Evolutionary conservation across 2,888 invertebrate species (phyloP), one percentile per base, ranked within the genome.

Genomic region (Creontiades dilutus): DNA sequence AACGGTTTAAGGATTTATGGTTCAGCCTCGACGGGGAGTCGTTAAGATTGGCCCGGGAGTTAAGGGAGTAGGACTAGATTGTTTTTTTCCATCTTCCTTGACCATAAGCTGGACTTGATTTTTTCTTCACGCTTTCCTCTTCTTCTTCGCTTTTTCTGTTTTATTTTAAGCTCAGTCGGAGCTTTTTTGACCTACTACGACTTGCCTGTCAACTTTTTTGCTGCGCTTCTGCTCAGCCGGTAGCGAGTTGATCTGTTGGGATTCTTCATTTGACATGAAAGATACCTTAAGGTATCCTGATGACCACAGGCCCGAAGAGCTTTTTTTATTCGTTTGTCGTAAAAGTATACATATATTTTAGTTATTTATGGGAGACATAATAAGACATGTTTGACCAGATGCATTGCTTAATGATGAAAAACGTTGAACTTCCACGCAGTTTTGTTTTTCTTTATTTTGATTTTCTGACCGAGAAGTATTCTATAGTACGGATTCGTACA

Each of bases 1-100:
- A 85, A 85, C 48, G 85, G 28, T 85, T 85, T 28, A 28, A 85
- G 57, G 61, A 85, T 85, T 85, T 61, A 85, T 85, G 85, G 57
- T 37, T 57, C 12, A n/a, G 27, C 12, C 48, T n/a, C 84, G 84
- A 84, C 37, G 3, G 28, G 9, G 78, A 27, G 57, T 55, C 37
- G 85, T 85, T 85, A 55, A 85, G 85, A 85, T 85, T 57, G 85
- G 57, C 14, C 82, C 82, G 52, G 46, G 16, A 78, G 82, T 48
- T 52, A 19, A 82, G 46, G 47, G 78, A 82, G 52, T 11, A 61
- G 61, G 28, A 85, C 85, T 85, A 23, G 85, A 85, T 85, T 37
- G 37, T 85, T 85, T 85, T 85, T 84, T 55, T 78, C 47, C 47
- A 19, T 78, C 78, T 47, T 46, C 78, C 78, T 78, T 78, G 46